Conservation (phyloP, 2,888 invertebrate species). For the Cantharis lateralis region DNA sequence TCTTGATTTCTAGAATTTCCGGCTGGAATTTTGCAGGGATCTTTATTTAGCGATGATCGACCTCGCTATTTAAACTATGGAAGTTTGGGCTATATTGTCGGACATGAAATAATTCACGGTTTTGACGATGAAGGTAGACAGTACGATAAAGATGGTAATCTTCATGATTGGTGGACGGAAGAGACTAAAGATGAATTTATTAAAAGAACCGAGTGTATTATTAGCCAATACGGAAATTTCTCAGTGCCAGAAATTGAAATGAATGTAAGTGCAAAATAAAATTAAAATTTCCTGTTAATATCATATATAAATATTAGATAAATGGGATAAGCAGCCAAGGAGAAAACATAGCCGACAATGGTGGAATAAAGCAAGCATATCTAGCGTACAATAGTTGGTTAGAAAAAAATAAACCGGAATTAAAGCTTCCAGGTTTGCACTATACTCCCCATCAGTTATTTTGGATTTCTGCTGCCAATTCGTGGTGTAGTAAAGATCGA, state of each 20-base stretch:
- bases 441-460: slow-evolving; percentile 17
- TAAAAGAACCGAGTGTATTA: slow-evolving; percentile 81
- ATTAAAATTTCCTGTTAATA: neutral
- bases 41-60: neutral
- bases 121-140: slow-evolving; percentile 10
- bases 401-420: slow-evolving; percentile 1
- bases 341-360: slow-evolving; percentile 23
- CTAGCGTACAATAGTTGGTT: slow-evolving; percentile 8
- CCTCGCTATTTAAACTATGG: slow-evolving; percentile 13
- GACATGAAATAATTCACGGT: slow-evolving; percentile 15
- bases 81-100: slow-evolving; percentile 4
- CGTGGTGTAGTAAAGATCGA: slow-evolving; percentile 10
- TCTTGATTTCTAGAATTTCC: slow-evolving; percentile 68
- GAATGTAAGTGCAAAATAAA: slow-evolving; percentile 61
- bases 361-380: slow-evolving; percentile 19
- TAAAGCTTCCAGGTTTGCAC: slow-evolving; percentile 5
- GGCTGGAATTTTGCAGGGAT: slow-evolving; percentile 8
- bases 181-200: neutral
- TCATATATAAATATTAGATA: slow-evolving; percentile 43
- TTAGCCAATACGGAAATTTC: slow-evolving; percentile 91
- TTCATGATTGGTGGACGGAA: slow-evolving; percentile 74
- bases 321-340: slow-evolving; percentile 12
- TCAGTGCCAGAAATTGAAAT: slow-evolving; percentile 76
- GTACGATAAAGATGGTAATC: slow-evolving; percentile 63
- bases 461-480: slow-evolving; percentile 15